Evolutionary conservation across 2,113 vertebrate species (phyloP), one percentile per base, ranked within the genome.

Genomic region (Peromyscus polionotus): DNA sequence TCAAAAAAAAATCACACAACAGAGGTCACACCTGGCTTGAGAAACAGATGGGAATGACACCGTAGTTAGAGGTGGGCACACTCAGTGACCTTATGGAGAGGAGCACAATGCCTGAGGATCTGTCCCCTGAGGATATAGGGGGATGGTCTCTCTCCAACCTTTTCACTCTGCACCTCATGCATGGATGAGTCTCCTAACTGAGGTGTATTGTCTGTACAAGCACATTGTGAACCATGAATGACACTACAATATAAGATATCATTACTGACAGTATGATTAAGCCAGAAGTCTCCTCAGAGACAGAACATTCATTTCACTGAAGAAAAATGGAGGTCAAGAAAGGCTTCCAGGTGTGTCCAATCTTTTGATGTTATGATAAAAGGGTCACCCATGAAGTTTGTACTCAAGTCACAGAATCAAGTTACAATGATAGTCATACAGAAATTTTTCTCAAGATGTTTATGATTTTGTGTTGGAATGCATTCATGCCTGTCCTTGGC

Each of bases 71-170:
- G 17, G 26, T 20, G 33, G 14, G 4, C 45, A 7, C 20, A 13
- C 12, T 39, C 36, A 79, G 63, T 0, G 22, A 13, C n/a, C 24
- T 8, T 84, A 39, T 1, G 6, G 13, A 4, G 17, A 13, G 61
- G 24, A 67, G 51, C 2, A 12, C 13, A 0, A 0, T 57, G 24
- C 88, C 65, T 81, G 72, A 75, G 70, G 76, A 39, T 10, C 26
- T 45, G 17, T 48, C 4, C 24, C 6, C n/a, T 45, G 70, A 16
- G 42, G 0, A 6, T 22, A 4, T 9, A 33, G 16, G 3, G 36
- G 26, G 54, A 7, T 59, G 11, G 36, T 39, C 13, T 63, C 57
- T 63, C 81, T 39, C 57, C 13, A 61, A 42, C 36, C 11, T 36
- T 61, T 39, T 33, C 12, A 28, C 54, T 57, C n/a, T 20, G 19